These are phyloP conservation scores for Scaeva pyrastri DNA, from an alignment of 2,888 invertebrate genomes.

Conservation along the genomic window DNA sequence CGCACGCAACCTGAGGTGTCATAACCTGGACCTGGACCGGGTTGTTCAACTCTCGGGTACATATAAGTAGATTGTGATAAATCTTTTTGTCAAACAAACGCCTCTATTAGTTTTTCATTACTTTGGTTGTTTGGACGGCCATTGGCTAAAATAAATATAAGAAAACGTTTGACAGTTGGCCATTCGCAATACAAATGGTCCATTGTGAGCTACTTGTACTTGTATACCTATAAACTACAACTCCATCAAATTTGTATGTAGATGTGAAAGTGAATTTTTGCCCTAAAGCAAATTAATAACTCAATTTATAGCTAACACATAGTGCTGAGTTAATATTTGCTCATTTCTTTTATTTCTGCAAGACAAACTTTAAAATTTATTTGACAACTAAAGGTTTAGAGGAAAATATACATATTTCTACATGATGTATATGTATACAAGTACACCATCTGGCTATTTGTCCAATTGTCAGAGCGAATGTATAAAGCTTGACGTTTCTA, in stretches of 20 bases:
- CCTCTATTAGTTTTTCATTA: conserved; percentile 51
- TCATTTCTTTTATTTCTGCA: conserved; percentile 43
- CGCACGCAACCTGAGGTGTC: not conserved
- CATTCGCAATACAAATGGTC: conserved; percentile 21
- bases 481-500: conserved; percentile 59
- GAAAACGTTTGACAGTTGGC: conserved; percentile 45
- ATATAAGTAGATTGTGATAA: not conserved
- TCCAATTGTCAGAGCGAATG: conserved; percentile 50
- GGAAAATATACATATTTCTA: too few species aligned
- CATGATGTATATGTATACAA: conserved; percentile 2
- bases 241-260: not conserved
- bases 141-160: conserved; percentile 55
- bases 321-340: conserved; percentile 69
- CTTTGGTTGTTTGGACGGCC: conserved; percentile 40
- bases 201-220: conserved; percentile 1
- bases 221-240: not conserved
- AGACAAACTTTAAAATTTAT: conserved; percentile 38
- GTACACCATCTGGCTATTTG: conserved; percentile 51
- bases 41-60: too few species aligned
- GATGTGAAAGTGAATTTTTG: conserved; percentile 69
- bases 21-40: not conserved
- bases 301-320: conserved; percentile 50
- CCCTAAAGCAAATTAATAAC: conserved; percentile 66
- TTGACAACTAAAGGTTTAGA: conserved; percentile 15
- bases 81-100: conserved; percentile 42